Base-by-base conservation (phyloP, 2,797 vertebrate genomes). In the Lerista edwardsae region DNA sequence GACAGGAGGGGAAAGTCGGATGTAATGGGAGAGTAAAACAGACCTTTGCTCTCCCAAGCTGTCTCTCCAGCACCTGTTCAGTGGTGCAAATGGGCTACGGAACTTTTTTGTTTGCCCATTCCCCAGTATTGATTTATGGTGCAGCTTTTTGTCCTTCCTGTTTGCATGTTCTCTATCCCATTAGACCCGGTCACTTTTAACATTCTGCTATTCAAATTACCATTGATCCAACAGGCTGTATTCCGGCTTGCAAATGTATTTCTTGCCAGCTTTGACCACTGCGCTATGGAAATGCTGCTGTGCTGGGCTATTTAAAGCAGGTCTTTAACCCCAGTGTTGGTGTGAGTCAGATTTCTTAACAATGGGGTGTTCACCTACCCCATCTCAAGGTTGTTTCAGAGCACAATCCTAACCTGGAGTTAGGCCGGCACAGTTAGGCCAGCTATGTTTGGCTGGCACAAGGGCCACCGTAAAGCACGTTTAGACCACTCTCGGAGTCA, bases 291-390 rank as follows among this genome's bases (percentile, higher is more conserved):
- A 39, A 61, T 15, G 34, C 51, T 59, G 65, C 15, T 19, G 9
- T 55, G 34, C 51, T n/a, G 57, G 15, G 65, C 31, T 69, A 69
- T 69, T 65, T 74, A 65, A 65, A 75, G 80, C 44, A 82, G 31
- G 31, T 64, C 41, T 64, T 82, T 83, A 83, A 83, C 47, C 29
- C 41, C 10, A 11, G 47, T 11, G 5, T 34, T 29, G 31, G 36
- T 9, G 65, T 59, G 74, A 76, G 64, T 76, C 82, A 83, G 64
- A 10, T 75, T 27, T 83, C 64, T 75, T 75, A 55, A 59, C 82
- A 68, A 44, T 59, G 65, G 34, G 14, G 47, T 34, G 11, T 83
- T n/a, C 75, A 62, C n/a, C 41, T 47, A 68, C 8, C 34, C 72
- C 62, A 65, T 65, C 15, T 21, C 31, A 76, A 76, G 51, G 17